phyloP scores from a whole-genome alignment of 2,888 invertebrate species.

The Metacarcinus magister region DNA sequence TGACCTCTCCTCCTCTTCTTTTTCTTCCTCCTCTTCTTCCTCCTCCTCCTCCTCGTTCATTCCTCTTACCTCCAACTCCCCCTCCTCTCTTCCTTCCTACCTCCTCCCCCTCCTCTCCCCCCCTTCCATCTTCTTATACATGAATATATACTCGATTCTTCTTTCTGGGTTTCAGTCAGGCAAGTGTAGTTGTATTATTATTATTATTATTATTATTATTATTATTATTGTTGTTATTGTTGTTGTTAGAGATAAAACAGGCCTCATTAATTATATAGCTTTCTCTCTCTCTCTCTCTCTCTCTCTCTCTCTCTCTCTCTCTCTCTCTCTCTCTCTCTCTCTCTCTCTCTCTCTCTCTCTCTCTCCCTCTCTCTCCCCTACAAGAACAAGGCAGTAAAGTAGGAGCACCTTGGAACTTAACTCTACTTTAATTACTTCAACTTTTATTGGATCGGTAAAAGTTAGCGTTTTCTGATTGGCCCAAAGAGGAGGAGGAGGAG shows the following conservation, averaged over 20 bases:
- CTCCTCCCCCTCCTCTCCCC: neutral
- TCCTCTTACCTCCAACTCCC: neutral
- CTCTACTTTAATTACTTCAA: conserved; percentile 69
- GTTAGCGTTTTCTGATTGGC: conserved; percentile 58
- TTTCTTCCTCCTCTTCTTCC: neutral
- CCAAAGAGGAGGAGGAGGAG: neutral
- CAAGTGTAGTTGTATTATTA: neutral
- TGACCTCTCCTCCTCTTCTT: conserved; percentile 33
- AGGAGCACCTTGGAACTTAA: conserved; percentile 16
- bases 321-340: conserved; percentile 6
- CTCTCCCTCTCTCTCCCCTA: neutral
- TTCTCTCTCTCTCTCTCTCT: neutral
- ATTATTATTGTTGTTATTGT: neutral
- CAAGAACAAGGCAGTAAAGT: neutral
- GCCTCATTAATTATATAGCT: neutral
- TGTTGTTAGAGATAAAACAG: neutral
- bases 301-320: neutral
- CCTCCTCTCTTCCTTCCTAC: neutral
- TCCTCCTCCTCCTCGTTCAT: conserved; percentile 18
- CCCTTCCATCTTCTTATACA: neutral
- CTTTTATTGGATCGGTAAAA: conserved; percentile 64
- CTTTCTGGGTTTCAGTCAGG: neutral
- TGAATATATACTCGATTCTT: neutral
- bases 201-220: conserved; percentile 31
- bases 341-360: neutral